Evolutionary conservation across 2,113 vertebrate genomes (phyloP), one percentile per base, ranked within the genome.

Genomic region (Girardinichthys multiradiatus): DNA sequence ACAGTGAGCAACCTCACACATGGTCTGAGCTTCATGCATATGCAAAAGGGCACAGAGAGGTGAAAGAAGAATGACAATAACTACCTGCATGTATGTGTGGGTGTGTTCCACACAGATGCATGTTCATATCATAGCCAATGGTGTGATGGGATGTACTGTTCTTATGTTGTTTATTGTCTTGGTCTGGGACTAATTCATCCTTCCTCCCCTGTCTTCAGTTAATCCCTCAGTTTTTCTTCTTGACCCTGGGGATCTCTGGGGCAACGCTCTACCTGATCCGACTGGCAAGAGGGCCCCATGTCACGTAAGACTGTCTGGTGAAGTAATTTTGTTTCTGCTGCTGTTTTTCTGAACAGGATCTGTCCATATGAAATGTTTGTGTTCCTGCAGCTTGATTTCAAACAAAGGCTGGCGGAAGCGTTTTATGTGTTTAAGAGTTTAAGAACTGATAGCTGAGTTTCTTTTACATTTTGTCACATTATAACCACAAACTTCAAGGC

Each of bases 11-110:
- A 86, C 84, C 86, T 87, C 88, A 90, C 88, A 90, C 89, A 88
- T 78, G 76, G 84, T 87, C 83, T 74, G 81, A 69, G 57, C 64
- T 90, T 92, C 90, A 94, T 93, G 80, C 91, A 94, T 93, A 94
- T 94, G 89, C 79, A 94, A 72, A 81, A 93, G 92, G 79, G 77
- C 80, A 79, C 71, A 68, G 60, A 82, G 84, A 83, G 79, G 61
- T 64, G 81, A 87, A 88, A 88, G 81, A 83, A 70, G 81, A 93
- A 93, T 54, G 48, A 54, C 87, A 92, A 87, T 86, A 92, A 87
- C 80, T 77, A 89, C 64, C 64, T 35, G 12, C 69, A 58, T 76
- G 45, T 81, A 74, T 70, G 70, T 73, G 15, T 17, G 17, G 4
- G 42, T 45, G 42, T 45, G 1, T 79, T 35, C 78, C 63, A 77